Evolutionary conservation across 2,888 invertebrate species (phyloP).

Genomic region (Myathropa florea): DNA sequence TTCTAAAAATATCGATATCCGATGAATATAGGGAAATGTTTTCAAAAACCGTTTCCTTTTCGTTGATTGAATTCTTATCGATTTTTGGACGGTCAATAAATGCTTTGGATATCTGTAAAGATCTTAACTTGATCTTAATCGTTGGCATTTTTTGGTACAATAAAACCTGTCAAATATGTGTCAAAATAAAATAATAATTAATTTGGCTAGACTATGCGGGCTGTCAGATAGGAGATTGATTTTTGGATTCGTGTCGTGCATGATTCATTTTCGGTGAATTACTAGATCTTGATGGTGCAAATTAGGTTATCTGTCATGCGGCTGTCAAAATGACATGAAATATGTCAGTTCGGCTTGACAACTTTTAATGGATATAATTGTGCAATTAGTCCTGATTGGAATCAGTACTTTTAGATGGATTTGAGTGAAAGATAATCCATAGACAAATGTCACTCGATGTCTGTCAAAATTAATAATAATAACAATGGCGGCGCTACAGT

Average conservation of each 20-base stretch:
- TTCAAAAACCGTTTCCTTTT: background rate
- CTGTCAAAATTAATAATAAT: background rate
- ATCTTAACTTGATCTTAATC: background rate
- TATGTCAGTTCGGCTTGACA: background rate
- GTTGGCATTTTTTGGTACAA: background rate
- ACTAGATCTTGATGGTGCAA: background rate
- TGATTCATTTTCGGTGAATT: background rate
- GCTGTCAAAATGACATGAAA: background rate
- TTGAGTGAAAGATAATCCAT: background rate
- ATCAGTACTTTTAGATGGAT: background rate
- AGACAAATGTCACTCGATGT: background rate
- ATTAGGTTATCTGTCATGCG: background rate
- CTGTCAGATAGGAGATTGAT: no score
- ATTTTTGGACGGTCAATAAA: background rate
- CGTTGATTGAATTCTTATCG: background rate
- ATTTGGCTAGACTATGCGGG: background rate
- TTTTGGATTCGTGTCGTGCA: no score
- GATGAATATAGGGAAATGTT: background rate
- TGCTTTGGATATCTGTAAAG: background rate
- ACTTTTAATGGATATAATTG: background rate
- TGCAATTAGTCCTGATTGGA: background rate
- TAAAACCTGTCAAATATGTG: background rate
- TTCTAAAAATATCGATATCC: conserved; percentile 22
- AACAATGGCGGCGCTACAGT: no score
- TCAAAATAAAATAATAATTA: background rate